A percentile compares a stretch with the other conserved stretches of the same genome.
Conservation (phyloP, 1,140 invertebrate genomes). For the Venturia canescens region DNA sequence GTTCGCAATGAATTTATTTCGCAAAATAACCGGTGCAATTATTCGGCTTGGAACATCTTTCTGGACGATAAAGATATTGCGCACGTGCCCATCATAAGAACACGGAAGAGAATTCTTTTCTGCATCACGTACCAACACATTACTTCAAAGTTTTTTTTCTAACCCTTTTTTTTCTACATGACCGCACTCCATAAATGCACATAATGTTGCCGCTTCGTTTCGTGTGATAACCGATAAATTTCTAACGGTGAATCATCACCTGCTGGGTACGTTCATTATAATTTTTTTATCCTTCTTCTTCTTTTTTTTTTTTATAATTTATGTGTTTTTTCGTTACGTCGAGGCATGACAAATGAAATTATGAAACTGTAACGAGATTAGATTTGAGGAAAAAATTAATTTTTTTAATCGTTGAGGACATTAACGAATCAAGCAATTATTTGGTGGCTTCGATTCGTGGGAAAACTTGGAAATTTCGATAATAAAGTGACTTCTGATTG, state of each 20-base stretch:
- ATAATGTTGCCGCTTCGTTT: not conserved
- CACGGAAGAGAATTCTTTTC: conserved; percentile 24
- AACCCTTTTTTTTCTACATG: conserved; percentile 43
- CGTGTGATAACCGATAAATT: conserved; percentile 35
- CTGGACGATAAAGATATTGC: not conserved
- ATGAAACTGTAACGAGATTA: no score
- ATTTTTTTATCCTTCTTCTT: no score
- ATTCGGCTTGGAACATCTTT: not conserved
- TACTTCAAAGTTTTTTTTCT: conserved; percentile 32
- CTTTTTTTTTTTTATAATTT: not conserved
- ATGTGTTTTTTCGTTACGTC: not conserved
- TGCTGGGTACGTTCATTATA: not conserved
- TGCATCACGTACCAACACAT: not conserved
- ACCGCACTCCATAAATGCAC: not conserved
- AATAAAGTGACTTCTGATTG: no score
- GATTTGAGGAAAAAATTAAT: no score
- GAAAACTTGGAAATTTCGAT: no score
- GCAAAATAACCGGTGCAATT: not conserved
- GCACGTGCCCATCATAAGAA: not conserved
- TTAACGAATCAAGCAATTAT: no score
- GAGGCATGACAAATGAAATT: not conserved
- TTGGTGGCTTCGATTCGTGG: no score
- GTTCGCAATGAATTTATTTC: no score
- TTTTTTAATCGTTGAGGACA: no score
- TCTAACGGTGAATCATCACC: conserved; percentile 29